Evolutionary conservation across 2,888 invertebrate genomes (phyloP).

Genomic region (Busseola fusca): DNA sequence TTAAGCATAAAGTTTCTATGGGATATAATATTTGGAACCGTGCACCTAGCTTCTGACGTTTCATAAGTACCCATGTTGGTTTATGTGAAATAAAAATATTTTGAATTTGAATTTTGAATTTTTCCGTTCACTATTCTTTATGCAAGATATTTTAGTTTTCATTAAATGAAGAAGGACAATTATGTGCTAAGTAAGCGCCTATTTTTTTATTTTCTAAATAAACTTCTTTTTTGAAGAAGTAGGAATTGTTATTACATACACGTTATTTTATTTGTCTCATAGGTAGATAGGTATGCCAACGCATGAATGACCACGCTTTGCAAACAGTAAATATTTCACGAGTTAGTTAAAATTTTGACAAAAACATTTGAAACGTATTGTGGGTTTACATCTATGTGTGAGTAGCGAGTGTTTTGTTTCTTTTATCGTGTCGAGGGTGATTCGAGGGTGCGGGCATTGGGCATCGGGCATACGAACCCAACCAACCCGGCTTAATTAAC

Average conservation of each 20-base stretch:
- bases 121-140: neutral
- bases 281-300: neutral
- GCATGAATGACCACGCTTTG: neutral
- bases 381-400: slow-evolving; percentile 33
- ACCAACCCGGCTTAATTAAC: slow-evolving; percentile 81
- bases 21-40: too few species aligned
- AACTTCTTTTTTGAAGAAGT: neutral
- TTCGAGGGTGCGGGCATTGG: slow-evolving; percentile 52
- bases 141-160: neutral
- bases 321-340: slow-evolving; percentile 16
- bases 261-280: neutral
- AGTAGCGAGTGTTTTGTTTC: slow-evolving; percentile 63
- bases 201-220: neutral
- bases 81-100: too few species aligned
- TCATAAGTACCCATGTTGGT: too few species aligned
- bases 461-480: slow-evolving; percentile 62
- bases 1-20: neutral
- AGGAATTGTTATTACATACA: neutral
- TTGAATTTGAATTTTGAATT: too few species aligned
- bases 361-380: slow-evolving; percentile 38
- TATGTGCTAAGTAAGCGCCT: neutral
- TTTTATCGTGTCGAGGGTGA: slow-evolving; percentile 66
- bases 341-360: slow-evolving; percentile 42
- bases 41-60: too few species aligned
- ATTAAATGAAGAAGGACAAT: neutral